Evolutionary conservation across 2,113 vertebrate species (phyloP), one percentile per base, ranked within the genome.

Genomic region (Galbula dea): DNA sequence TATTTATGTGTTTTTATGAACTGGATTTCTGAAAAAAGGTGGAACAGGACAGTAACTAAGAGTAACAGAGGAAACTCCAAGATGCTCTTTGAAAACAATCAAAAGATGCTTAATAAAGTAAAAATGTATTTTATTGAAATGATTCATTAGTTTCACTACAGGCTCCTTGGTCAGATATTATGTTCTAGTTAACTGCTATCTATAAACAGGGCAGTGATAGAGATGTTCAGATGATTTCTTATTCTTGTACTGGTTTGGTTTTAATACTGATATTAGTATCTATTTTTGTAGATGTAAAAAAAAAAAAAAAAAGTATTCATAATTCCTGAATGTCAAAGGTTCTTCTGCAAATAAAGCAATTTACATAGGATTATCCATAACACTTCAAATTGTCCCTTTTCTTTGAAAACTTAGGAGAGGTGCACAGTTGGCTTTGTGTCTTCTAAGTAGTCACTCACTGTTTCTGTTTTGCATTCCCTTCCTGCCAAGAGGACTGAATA

Each of bases 401-500:
- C 11, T 67, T 88, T 69, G 21, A 76, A 82, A 73, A 39, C 5
- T 51, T 79, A 37, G 12, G 9, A 75, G 15, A 57, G 17, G 7
- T 49, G 10, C 21, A 83, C 55, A 63, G 4, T 15, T 69, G 18
- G 3, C 15, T 21, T 7, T 1, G 1, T 18, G 9, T 83, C 37
- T 63, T 75, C 49, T 71, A 4, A 55, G 6, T 12, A 74, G 14
- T 49, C 7, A n/a, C 83, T 83, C 34, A 36, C 51, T 36, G n/a
- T 34, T 93, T 73, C 26, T 73, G 29, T 17, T 82, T 90, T 96
- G 49, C 17, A 88, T 94, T 89, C n/a, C 48, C n/a, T 90, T 89
- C 59, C 11, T 72, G 39, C n/a, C 63, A 95, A 96, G 89, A 91
- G 82, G 84, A 95, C 77, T 85, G 76, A 93, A 96, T 94, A 96